Conservation (phyloP, 1,140 invertebrate genomes). For the Frieseomelitta varia region DNA sequence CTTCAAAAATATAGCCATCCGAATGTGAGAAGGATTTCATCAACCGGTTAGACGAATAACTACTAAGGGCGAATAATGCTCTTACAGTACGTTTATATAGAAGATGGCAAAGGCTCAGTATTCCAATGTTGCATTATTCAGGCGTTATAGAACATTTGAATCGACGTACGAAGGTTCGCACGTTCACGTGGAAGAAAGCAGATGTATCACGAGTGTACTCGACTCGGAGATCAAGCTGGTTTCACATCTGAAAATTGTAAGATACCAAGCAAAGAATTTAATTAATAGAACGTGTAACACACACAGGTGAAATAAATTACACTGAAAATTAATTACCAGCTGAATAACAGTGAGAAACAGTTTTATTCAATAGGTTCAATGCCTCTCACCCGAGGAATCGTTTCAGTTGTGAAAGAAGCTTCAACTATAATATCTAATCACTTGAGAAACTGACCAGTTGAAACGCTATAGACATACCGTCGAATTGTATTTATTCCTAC, state of each 20-base stretch:
- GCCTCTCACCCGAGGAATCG: too few species aligned
- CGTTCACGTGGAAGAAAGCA: constrained; percentile 34
- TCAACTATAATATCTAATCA: background rate
- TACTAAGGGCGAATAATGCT: background rate
- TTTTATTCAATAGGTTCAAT: background rate
- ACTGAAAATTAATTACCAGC: background rate
- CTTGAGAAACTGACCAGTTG: constrained; percentile 11
- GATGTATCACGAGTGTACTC: background rate
- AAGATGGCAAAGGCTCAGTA: background rate
- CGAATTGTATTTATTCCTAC: background rate
- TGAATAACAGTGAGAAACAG: background rate
- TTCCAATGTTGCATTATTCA: constrained; percentile 64
- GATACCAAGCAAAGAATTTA: background rate
- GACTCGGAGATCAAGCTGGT: background rate
- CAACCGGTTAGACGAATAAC: background rate
- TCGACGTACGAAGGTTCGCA: constrained; percentile 28
- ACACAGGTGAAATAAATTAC: background rate
- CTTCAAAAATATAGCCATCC: too few species aligned
- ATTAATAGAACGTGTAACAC: background rate
- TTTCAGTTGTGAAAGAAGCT: background rate
- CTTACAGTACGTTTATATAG: constrained; percentile 28
- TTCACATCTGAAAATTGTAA: constrained; percentile 3
- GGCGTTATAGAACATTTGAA: constrained; percentile 40
- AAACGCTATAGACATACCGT: background rate
- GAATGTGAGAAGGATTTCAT: background rate